Percentiles rank a stretch among this genome's conserved stretches.
These are phyloP conservation scores for Xanthia togata DNA, from an alignment of 2,888 invertebrate genomes.

Conservation along the genomic window DNA sequence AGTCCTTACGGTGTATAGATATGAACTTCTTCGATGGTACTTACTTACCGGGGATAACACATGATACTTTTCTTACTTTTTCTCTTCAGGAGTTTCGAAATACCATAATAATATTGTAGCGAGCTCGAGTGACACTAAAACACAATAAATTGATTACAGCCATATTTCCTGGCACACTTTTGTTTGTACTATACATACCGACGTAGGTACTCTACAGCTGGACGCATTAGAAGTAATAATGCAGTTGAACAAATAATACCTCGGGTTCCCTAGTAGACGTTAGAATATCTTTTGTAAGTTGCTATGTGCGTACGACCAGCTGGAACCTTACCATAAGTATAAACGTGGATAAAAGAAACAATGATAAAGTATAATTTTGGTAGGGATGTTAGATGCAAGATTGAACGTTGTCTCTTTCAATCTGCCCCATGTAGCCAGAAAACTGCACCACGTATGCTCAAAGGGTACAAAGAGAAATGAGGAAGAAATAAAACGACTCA, in stretches of 20 bases:
- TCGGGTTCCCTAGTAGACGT: slow-evolving; percentile 25
- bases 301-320: slow-evolving; percentile 36
- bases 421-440: background rate
- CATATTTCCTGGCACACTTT: slow-evolving; percentile 22
- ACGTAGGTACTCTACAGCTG: slow-evolving; percentile 31
- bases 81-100: background rate
- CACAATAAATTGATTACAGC: slow-evolving; percentile 26
- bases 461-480: background rate
- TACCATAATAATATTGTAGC: background rate
- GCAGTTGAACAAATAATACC: slow-evolving; percentile 61
- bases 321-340: slow-evolving; percentile 5
- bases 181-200: slow-evolving; percentile 10
- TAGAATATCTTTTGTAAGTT: slow-evolving; percentile 36
- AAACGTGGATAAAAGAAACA: background rate
- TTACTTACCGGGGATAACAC: background rate
- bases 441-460: background rate
- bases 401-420: background rate
- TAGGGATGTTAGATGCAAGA: background rate
- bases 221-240: slow-evolving; percentile 36
- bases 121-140: background rate
- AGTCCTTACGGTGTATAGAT: no score
- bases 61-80: background rate
- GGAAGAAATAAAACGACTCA: background rate
- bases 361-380: background rate
- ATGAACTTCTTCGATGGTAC: no score